Percentiles rank a stretch among this genome's conserved stretches.
These are phyloP conservation scores for Yponomeuta plumbellus DNA, from an alignment of 2,888 invertebrate genomes.

Conservation along the genomic window DNA sequence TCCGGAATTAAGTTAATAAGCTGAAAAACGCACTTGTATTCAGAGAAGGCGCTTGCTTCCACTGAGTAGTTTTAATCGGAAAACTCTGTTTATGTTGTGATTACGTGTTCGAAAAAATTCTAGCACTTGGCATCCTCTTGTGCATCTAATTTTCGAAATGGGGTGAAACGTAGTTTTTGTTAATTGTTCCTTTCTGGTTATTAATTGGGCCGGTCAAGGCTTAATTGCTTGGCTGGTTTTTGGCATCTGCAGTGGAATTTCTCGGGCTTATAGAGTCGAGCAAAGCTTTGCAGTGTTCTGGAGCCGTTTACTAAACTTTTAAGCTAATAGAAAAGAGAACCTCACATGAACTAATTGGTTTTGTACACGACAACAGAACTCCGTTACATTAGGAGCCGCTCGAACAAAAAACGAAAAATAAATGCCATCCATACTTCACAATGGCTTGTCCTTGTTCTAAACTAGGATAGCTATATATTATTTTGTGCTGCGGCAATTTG, in stretches of 20 bases:
- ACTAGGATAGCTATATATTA: no score
- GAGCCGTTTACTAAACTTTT: background rate
- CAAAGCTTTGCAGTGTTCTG: background rate
- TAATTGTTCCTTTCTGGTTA: background rate
- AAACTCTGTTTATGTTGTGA: conserved; percentile 9
- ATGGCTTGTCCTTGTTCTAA: no score
- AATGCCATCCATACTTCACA: no score
- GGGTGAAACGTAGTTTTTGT: background rate
- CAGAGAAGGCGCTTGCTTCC: background rate
- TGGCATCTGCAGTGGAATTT: background rate
- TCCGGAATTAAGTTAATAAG: no score
- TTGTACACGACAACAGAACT: no score
- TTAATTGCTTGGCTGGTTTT: background rate
- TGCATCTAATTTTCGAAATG: background rate
- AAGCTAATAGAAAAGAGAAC: background rate
- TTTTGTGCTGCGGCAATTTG: no score
- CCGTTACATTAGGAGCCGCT: no score
- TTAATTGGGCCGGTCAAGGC: background rate
- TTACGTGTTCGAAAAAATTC: conserved; percentile 4
- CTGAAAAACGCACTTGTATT: background rate
- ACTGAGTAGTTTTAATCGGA: conserved; percentile 8
- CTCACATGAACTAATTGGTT: no score
- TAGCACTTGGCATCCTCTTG: background rate
- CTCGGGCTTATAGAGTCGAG: background rate
- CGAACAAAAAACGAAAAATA: no score